These are phyloP conservation scores for Delichon dasypus DNA, from an alignment of 2,797 vertebrate genomes.

Conservation along the genomic window DNA sequence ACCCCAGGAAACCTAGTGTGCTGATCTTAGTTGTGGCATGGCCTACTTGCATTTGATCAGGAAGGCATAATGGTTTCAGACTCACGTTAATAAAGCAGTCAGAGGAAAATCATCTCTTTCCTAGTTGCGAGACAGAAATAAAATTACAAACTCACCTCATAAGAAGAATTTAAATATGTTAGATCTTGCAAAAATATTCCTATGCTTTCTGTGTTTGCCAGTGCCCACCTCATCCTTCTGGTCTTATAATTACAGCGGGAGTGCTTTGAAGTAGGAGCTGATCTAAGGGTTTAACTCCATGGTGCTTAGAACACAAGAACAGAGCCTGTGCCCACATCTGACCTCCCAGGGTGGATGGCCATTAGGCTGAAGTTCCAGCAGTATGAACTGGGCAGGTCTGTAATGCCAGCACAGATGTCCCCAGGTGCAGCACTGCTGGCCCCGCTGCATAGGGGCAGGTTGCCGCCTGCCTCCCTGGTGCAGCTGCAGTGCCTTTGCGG, in stretches of 20 bases:
- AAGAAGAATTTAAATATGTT: not conserved
- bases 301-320: not conserved
- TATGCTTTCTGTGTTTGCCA: not conserved
- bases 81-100: not conserved
- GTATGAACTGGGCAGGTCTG: accelerated
- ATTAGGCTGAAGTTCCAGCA: not conserved
- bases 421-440: not conserved
- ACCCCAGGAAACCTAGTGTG: not conserved
- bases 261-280: not conserved
- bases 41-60: not conserved
- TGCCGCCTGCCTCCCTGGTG: not conserved
- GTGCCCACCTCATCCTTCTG: not conserved
- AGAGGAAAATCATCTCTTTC: not conserved
- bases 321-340: not conserved
- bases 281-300: not conserved
- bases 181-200: not conserved
- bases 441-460: accelerated
- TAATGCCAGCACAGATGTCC: accelerated
- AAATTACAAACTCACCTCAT: not conserved
- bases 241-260: not conserved
- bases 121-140: not conserved
- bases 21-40: not conserved
- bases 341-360: not conserved
- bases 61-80: not conserved
- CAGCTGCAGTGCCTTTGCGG: not conserved